Conservation (phyloP, 2,888 invertebrate genomes). For the Lissonota sp. region DNA sequence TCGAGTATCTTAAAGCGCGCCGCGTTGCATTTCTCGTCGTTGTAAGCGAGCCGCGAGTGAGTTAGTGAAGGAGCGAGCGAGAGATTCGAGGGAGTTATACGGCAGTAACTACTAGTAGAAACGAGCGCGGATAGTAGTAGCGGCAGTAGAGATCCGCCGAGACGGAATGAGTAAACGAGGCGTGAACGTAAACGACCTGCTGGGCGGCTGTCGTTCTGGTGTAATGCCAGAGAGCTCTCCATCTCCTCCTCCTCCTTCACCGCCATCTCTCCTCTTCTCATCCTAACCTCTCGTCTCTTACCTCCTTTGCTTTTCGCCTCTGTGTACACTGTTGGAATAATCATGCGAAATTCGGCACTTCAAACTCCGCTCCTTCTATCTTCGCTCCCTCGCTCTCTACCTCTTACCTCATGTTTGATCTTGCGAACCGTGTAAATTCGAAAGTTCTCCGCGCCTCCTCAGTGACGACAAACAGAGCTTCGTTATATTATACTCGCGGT, state of each 20-base stretch:
- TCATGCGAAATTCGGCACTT: conserved; percentile 59
- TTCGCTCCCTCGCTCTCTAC: conserved; percentile 14
- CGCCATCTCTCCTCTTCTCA: conserved; percentile 6
- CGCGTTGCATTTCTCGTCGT: conserved; percentile 31
- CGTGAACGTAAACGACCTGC: conserved; percentile 73
- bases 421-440: conserved; percentile 61
- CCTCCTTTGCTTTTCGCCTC: conserved; percentile 18
- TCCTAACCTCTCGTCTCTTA: conserved; percentile 10
- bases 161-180: conserved; percentile 69
- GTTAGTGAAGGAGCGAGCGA: not conserved
- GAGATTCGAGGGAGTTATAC: conserved; percentile 28
- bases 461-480: conserved; percentile 41
- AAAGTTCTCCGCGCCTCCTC: conserved; percentile 48
- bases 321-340: conserved; percentile 55
- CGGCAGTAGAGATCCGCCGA: conserved; percentile 59
- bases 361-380: conserved; percentile 13
- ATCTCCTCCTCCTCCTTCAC: conserved; percentile 3
- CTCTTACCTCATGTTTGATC: conserved; percentile 59
- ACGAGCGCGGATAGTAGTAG: conserved; percentile 38
- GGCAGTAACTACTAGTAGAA: conserved; percentile 40
- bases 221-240: conserved; percentile 53
- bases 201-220: conserved; percentile 60
- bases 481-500: conserved; percentile 43
- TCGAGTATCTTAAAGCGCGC: conserved; percentile 38
- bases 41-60: not conserved